phyloP scores from a whole-genome alignment of 2,888 invertebrate genomes.

The Rhogogaster chlorosoma region DNA sequence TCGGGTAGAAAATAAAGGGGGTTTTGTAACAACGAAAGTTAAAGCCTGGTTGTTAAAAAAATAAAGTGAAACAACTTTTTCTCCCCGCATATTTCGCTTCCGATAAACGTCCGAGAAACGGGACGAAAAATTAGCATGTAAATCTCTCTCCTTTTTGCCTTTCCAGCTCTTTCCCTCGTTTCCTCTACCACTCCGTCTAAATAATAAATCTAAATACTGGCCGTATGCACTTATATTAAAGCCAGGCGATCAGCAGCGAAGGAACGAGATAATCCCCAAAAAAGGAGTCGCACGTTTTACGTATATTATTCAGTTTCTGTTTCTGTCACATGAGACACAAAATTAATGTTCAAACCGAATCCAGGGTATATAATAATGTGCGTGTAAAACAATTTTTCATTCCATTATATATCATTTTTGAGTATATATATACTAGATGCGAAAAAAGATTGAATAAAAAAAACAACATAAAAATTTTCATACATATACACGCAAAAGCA shows the following conservation, averaged over 20 bases:
- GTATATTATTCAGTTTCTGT: too few relatives aligned
- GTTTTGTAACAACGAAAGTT: not conserved
- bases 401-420: not conserved
- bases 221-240: not conserved
- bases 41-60: not conserved
- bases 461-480: too few relatives aligned
- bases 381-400: not conserved
- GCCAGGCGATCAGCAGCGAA: not conserved
- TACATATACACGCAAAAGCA: too few relatives aligned
- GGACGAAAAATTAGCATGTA: slow-evolving; percentile 9
- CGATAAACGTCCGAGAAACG: not conserved
- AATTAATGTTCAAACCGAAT: too few relatives aligned
- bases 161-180: not conserved
- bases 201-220: not conserved
- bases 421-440: not conserved
- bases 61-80: not conserved
- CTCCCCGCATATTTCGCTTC: not conserved
- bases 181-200: not conserved
- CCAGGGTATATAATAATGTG: too few relatives aligned
- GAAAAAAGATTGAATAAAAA: too few relatives aligned
- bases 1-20: not conserved
- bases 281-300: not conserved
- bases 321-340: too few relatives aligned
- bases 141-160: slow-evolving; percentile 2
- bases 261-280: not conserved